Conservation (phyloP, 2,888 invertebrate genomes). For the Pachycephus smyrnensis region DNA sequence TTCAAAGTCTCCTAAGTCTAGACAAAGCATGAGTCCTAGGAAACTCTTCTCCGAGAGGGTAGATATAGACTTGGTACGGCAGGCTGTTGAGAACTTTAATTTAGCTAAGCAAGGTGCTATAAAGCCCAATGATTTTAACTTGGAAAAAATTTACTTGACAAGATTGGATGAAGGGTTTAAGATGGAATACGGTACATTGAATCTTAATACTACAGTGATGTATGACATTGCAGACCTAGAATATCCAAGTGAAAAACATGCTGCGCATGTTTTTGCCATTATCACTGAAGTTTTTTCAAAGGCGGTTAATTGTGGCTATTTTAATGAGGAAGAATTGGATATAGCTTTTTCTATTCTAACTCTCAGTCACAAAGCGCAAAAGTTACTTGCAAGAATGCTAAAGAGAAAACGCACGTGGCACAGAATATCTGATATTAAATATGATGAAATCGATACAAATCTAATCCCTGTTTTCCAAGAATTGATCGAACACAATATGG, state of each 20-base stretch:
- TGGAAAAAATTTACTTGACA: constrained; percentile 45
- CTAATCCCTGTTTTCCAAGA: constrained; percentile 39
- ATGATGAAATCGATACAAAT: constrained; percentile 39
- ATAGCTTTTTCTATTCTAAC: constrained; percentile 46
- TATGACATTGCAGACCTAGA: constrained; percentile 44
- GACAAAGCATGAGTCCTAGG: constrained; percentile 15
- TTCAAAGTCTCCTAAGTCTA: constrained; percentile 6
- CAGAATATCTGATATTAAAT: constrained; percentile 40
- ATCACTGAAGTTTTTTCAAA: constrained; percentile 50
- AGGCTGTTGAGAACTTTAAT: constrained; percentile 50
- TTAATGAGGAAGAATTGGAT: constrained; percentile 48
- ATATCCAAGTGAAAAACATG: constrained; percentile 39
- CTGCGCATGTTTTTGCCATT: constrained; percentile 42
- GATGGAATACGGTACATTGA: constrained; percentile 29
- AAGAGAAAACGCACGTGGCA: constrained; percentile 50
- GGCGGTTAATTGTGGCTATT: constrained; percentile 58
- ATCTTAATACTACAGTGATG: constrained; percentile 29
- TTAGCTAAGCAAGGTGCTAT: constrained; percentile 44
- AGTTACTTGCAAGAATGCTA: constrained; percentile 50
- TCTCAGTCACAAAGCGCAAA: constrained; percentile 45
- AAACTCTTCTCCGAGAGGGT: constrained; percentile 29
- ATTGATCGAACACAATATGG: constrained; percentile 35
- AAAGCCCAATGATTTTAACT: constrained; percentile 42
- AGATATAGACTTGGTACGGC: constrained; percentile 23
- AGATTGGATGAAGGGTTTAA: constrained; percentile 24